Base-by-base conservation (phyloP, 1,140 invertebrate genomes). In the Calephelis nemesis region DNA sequence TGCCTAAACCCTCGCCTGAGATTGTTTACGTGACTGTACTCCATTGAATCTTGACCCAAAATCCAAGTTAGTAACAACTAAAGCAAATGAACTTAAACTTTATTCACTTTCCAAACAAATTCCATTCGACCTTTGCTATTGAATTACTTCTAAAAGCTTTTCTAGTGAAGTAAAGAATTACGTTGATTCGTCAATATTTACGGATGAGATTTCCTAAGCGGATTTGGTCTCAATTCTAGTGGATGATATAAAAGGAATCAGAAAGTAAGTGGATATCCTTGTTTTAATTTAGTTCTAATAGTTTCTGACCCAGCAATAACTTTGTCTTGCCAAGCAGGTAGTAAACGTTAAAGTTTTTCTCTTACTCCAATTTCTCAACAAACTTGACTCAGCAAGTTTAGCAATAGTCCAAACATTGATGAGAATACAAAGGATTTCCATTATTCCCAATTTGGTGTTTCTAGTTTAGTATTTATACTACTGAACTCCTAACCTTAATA, bases 41-140 rank as follows among this genome's bases (percentile, higher is more conserved):
- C 47, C 58, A 48, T 69, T 15, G 49, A 48, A 58, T 58, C 52
- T 69, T 69, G 68, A 69, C 68, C 68, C 50, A 65, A 65, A 67
- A 45, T 60, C 65, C 13, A 39, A 67, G 9, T 40, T 49, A 58
- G 15, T 58, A 30, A 58, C 30, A 58, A 58, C 54, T 58, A 58
- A 58, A 58, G 54, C 39, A 58, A 58, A 58, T 30, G 54, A 58
- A 58, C 54, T 58, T 58, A 11, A 39, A 58, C 54, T 63, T 47
- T 63, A 47, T 47, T 47, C 45, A 47, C 42, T 63, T 47, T 63
- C 62, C 47, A 45, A 47, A 45, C 42, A 63, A 63, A 63, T 63
- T 47, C 42, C 15, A 63, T 63, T 63, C 42, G 62, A 63, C 42
- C 62, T 63, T 63, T 19, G 42, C 15, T 63, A 63, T 63, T 47